Conservation (phyloP, 2,888 invertebrate species). For the Orthosia gracilis region DNA sequence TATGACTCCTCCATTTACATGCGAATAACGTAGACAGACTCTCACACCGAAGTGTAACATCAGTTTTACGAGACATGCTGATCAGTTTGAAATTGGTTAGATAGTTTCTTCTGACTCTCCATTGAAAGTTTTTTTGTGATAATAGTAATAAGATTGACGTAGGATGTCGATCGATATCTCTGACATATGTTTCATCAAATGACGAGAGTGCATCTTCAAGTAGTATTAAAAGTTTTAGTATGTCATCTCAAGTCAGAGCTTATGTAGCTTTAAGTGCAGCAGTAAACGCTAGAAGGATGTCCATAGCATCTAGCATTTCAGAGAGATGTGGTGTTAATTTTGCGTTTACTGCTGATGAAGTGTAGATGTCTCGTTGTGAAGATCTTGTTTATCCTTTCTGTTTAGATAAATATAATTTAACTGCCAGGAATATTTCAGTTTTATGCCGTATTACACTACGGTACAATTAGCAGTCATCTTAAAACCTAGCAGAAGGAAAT, state of each 20-base stretch:
- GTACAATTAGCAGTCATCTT: constrained; percentile 68
- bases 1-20: constrained; percentile 86
- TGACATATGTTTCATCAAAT: constrained; percentile 19
- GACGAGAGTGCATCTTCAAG: constrained; percentile 34
- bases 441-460: constrained; percentile 52
- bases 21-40: constrained; percentile 72
- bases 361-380: background rate
- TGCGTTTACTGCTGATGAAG: constrained; percentile 20
- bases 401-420: background rate
- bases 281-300: constrained; percentile 36
- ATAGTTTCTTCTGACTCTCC: constrained; percentile 29
- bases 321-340: constrained; percentile 25
- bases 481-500: constrained; percentile 78
- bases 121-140: background rate
- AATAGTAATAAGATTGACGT: constrained; percentile 9
- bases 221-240: constrained; percentile 39
- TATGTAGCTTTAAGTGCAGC: constrained; percentile 31
- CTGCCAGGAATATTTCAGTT: background rate
- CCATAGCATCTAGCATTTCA: constrained; percentile 5
- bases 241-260: constrained; percentile 15
- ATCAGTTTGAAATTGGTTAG: constrained; percentile 2
- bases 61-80: constrained; percentile 1
- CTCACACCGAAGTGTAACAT: constrained; percentile 67
- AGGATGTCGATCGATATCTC: constrained; percentile 8
- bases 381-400: background rate